phyloP scores from a whole-genome alignment of 1,140 invertebrate genomes.

The Marisa cornuarietis region DNA sequence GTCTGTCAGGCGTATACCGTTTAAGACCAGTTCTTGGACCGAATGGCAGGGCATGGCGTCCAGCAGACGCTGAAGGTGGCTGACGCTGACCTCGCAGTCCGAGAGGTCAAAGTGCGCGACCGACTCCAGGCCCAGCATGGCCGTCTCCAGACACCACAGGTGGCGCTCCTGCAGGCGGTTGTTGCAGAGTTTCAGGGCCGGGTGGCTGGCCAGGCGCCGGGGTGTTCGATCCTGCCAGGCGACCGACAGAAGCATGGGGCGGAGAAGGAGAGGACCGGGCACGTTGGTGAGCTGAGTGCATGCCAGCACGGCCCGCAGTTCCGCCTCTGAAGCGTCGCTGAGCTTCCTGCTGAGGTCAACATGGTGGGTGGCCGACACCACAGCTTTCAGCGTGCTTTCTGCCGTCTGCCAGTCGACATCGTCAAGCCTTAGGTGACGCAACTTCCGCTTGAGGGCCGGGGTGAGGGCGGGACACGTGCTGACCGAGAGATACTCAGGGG shows the following conservation, averaged over 20 bases:
- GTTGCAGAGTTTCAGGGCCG: conserved; percentile 14
- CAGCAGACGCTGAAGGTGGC: conserved; percentile 5
- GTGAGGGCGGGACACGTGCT: too few species aligned
- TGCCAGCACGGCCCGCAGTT: conserved; percentile 1
- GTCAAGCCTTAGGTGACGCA: neutral
- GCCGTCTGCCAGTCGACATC: neutral
- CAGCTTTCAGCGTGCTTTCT: neutral
- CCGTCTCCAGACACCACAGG: neutral
- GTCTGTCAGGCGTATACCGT: neutral
- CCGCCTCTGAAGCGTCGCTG: neutral
- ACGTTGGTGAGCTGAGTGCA: conserved; percentile 18
- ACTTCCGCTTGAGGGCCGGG: neutral
- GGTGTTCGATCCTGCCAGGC: neutral
- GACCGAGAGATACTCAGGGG: neutral
- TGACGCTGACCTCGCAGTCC: neutral
- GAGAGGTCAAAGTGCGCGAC: conserved; percentile 4
- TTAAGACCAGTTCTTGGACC: neutral
- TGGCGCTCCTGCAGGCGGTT: neutral
- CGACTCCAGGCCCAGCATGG: conserved; percentile 15
- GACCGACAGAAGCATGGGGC: neutral
- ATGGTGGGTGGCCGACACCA: neutral
- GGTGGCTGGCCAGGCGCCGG: neutral
- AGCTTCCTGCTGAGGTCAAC: conserved; percentile 11
- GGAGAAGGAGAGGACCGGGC: neutral
- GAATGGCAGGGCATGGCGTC: neutral